phyloP scores from a whole-genome alignment of 2,113 vertebrate genomes.

The Athene cunicularia region DNA sequence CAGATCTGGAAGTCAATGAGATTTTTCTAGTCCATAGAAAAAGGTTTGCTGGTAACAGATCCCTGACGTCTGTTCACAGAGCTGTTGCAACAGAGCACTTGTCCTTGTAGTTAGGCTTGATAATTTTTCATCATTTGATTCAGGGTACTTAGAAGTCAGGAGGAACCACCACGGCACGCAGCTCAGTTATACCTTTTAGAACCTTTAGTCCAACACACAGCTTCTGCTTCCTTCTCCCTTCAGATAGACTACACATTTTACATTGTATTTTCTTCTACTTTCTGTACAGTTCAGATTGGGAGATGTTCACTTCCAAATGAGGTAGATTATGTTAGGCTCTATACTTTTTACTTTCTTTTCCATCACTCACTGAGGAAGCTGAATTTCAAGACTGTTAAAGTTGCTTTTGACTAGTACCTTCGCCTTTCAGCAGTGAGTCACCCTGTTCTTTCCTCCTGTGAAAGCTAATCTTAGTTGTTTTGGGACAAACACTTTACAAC shows the following conservation, averaged over 20 bases:
- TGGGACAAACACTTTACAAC: constrained; percentile 40
- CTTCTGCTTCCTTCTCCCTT: not conserved
- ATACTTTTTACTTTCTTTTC: not conserved
- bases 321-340: not conserved
- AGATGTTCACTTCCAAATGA: not conserved
- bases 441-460: not conserved
- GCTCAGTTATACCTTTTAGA: not conserved
- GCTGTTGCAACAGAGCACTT: not conserved
- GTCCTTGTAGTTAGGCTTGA: not conserved
- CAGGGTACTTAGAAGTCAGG: not conserved
- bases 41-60: not conserved
- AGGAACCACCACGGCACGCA: not conserved
- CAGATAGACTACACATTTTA: not conserved
- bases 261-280: not conserved
- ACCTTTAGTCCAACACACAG: not conserved
- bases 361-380: not conserved
- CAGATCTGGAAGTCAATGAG: not conserved
- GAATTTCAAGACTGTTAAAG: not conserved
- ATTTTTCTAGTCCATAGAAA: not conserved
- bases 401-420: constrained; percentile 21
- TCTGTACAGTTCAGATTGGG: not conserved
- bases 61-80: accelerated
- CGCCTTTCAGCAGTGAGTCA: not conserved
- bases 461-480: constrained; percentile 36
- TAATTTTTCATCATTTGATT: not conserved